A percentile compares a stretch with the other conserved stretches of the same genome.
Evolutionary conservation across 2,888 invertebrate genomes (phyloP).

Genomic region (Trachelus tabidus): DNA sequence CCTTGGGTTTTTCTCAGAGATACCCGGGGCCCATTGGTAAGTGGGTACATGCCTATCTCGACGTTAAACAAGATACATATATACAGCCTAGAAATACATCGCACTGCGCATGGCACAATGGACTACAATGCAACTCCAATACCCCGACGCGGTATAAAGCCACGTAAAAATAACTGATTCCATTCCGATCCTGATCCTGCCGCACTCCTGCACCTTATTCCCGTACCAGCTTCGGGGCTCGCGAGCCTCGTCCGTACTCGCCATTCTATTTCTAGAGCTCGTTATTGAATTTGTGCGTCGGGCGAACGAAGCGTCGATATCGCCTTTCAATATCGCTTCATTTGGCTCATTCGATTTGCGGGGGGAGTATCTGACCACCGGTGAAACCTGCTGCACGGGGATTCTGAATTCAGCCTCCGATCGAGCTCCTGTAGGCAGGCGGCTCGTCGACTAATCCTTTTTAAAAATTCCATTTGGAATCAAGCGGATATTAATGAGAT

Average conservation of each 20-base stretch:
- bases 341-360: conserved; percentile 53
- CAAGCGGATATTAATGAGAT: conserved; percentile 50
- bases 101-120: conserved; percentile 38
- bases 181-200: conserved; percentile 37
- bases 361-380: conserved; percentile 29
- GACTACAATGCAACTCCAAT: conserved; percentile 24
- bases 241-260: not conserved
- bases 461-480: conserved; percentile 48
- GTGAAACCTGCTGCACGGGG: not conserved
- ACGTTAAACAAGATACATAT: not conserved
- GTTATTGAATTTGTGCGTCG: conserved; percentile 54
- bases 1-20: not conserved
- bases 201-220: conserved; percentile 28
- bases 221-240: not conserved
- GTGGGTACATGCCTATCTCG: not conserved
- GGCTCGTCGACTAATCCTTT: conserved; percentile 41
- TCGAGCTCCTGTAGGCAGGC: conserved; percentile 23
- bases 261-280: conserved; percentile 19
- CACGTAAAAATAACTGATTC: conserved; percentile 43
- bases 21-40: not conserved
- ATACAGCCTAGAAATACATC: not conserved
- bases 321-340: conserved; percentile 56
- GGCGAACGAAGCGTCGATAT: conserved; percentile 46
- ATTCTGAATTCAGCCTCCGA: not conserved
- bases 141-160: conserved; percentile 44